Evolutionary conservation across 2,797 vertebrate species (phyloP).

Genomic region (Gambelia wislizenii): DNA sequence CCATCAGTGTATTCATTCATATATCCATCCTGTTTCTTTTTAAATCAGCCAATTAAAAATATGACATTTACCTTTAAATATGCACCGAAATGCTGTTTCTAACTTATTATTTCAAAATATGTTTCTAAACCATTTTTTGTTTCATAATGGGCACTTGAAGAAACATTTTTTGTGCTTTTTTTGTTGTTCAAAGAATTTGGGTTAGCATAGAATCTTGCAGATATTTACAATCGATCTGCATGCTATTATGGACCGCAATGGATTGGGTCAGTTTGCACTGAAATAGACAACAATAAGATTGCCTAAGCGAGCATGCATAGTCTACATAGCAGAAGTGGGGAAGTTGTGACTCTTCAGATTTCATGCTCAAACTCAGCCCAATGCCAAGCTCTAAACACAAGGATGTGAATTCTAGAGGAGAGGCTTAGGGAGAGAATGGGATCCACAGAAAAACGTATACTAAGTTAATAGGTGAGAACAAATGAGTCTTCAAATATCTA

Average conservation of each 20-base stretch:
- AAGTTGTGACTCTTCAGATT: background rate
- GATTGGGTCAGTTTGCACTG: background rate
- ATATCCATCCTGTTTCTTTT: background rate
- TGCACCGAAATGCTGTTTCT: background rate
- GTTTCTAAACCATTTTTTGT: background rate
- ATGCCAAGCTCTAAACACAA: too few species aligned
- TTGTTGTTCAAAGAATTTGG: background rate
- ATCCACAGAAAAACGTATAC: too few species aligned
- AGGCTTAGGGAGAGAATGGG: too few species aligned
- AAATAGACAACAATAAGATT: background rate
- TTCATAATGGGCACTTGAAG: background rate
- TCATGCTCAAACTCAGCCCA: too few species aligned
- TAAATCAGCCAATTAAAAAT: background rate
- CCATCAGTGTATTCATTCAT: background rate
- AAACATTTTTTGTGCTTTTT: background rate
- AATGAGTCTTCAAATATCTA: too few species aligned
- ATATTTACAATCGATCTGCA: background rate
- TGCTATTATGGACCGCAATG: background rate
- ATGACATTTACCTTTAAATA: background rate
- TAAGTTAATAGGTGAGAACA: too few species aligned
- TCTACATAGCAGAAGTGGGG: background rate
- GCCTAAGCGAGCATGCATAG: background rate
- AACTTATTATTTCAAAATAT: background rate
- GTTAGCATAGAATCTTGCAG: background rate
- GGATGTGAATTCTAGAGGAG: too few species aligned